These are phyloP conservation scores for Nasua narica DNA, from an alignment of 2,797 vertebrate genomes.

Conservation along the genomic window DNA sequence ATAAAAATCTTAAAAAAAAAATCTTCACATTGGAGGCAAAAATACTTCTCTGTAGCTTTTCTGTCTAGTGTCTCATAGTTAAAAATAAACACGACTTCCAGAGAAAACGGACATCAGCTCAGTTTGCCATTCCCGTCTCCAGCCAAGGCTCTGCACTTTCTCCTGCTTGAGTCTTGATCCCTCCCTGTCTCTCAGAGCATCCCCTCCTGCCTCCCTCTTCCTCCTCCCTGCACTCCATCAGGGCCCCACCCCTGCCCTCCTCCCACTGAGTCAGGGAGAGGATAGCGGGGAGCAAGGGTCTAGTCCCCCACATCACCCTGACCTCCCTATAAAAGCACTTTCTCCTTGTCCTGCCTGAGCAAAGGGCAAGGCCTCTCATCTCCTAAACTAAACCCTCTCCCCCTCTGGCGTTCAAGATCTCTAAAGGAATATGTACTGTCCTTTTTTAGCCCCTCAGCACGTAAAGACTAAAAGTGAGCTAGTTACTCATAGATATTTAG, in stretches of 20 bases:
- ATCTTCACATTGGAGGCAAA: background rate
- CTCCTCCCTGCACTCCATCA: too few relatives aligned
- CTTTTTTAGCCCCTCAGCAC: background rate
- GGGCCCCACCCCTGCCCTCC: background rate
- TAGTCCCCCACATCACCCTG: background rate
- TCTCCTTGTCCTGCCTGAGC: background rate
- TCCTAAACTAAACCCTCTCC: background rate
- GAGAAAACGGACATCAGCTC: background rate
- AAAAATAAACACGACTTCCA: conserved; percentile 3
- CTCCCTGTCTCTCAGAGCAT: background rate
- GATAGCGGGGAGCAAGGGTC: background rate
- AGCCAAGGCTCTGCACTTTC: background rate
- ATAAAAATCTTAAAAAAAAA: too few relatives aligned
- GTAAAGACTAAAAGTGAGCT: background rate
- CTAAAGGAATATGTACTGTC: background rate
- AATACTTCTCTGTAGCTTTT: background rate
- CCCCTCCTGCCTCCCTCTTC: fast-evolving
- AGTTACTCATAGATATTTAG: background rate
- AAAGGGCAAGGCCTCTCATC: background rate
- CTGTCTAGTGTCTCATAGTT: background rate
- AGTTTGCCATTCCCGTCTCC: background rate
- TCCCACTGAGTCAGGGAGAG: background rate
- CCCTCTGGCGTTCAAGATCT: background rate
- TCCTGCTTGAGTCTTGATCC: background rate
- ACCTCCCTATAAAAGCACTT: background rate